phyloP scores from a whole-genome alignment of 2,888 invertebrate genomes.

The Rhyacophila evoluta region DNA sequence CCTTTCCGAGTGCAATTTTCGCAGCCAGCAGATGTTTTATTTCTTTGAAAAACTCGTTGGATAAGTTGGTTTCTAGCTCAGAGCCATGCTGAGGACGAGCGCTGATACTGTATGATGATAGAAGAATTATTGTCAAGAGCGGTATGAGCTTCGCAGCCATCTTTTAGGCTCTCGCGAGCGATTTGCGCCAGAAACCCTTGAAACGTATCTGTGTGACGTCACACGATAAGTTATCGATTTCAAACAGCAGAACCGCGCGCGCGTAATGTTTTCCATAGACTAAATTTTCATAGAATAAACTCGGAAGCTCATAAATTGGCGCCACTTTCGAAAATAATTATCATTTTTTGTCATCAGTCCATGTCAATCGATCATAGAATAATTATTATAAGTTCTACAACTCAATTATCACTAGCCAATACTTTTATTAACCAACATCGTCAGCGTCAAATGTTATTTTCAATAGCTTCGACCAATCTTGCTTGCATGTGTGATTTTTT shows the following conservation, averaged over 20 bases:
- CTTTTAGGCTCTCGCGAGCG: conserved; percentile 26
- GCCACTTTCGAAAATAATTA: not conserved
- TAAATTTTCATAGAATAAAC: not conserved
- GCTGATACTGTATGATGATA: not conserved
- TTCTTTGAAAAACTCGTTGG: conserved; percentile 67
- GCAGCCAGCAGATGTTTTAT: conserved; percentile 67
- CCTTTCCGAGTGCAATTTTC: conserved; percentile 61
- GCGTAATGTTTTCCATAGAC: not conserved
- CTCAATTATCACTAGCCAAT: too few species aligned
- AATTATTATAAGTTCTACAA: too few species aligned
- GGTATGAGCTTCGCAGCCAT: conserved; percentile 42
- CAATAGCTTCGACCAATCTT: too few species aligned
- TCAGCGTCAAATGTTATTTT: too few species aligned
- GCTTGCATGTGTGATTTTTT: too few species aligned
- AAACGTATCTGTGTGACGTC: conserved; percentile 36
- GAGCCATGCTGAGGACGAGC: conserved; percentile 36
- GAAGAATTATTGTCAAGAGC: conserved; percentile 10
- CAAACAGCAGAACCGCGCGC: not conserved
- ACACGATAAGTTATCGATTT: conserved; percentile 34
- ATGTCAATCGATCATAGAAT: too few species aligned
- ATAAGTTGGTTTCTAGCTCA: conserved; percentile 29
- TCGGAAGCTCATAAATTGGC: too few species aligned
- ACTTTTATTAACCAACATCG: too few species aligned
- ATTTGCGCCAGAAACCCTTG: not conserved
- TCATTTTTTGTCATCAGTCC: too few species aligned